Evolutionary conservation across 1,140 invertebrate genomes (phyloP).

Genomic region (Gryon sp.): DNA sequence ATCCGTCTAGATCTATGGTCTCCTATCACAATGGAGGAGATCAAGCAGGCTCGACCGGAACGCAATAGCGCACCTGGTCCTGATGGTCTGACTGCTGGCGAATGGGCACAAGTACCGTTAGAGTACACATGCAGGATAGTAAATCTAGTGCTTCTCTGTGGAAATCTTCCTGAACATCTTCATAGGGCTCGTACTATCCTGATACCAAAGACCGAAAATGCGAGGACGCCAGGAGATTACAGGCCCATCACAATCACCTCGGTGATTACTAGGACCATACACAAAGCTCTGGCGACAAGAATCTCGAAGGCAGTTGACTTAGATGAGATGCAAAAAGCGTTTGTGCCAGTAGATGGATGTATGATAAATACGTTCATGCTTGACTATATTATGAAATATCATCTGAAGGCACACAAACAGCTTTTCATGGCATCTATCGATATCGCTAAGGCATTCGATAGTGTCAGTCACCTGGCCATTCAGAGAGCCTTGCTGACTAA

Average conservation of each 20-base stretch:
- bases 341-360: conserved; percentile 11
- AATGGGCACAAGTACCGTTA: background rate
- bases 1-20: background rate
- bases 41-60: background rate
- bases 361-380: conserved; percentile 12
- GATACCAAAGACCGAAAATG: conserved; percentile 1
- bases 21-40: background rate
- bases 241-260: conserved; percentile 19
- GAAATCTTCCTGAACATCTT: background rate
- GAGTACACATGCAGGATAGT: background rate
- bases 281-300: background rate
- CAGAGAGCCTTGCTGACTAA: background rate
- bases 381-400: conserved; percentile 23
- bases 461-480: conserved; percentile 10
- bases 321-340: conserved; percentile 22
- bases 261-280: background rate
- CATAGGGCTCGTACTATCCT: background rate
- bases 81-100: background rate
- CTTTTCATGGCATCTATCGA: conserved; percentile 20
- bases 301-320: background rate
- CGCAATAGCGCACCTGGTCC: background rate
- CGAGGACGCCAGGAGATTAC: background rate
- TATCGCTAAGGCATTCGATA: conserved; percentile 31
- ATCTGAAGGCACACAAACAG: background rate
- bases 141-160: conserved; percentile 10